Percentiles rank a stretch among this genome's conserved stretches.
phyloP scores from a whole-genome alignment of 2,888 invertebrate genomes.

The Drosophila flavopinicola region DNA sequence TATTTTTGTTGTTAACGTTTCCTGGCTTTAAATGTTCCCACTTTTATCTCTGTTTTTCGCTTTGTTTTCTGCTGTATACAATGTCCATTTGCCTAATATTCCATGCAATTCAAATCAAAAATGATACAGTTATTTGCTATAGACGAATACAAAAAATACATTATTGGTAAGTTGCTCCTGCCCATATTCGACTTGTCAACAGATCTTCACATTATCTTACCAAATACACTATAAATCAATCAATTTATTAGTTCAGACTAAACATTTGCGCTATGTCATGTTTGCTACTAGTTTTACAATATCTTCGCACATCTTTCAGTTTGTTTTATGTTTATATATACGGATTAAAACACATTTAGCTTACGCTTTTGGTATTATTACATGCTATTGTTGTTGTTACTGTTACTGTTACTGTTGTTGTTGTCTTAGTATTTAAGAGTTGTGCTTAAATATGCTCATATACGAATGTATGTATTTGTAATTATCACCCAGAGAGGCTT shows the following conservation, averaged over 20 bases:
- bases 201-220: slow-evolving; percentile 13
- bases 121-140: slow-evolving; percentile 33
- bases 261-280: slow-evolving; percentile 32
- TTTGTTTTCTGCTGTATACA: slow-evolving; percentile 29
- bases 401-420: slow-evolving; percentile 16
- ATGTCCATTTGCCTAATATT: slow-evolving; percentile 15
- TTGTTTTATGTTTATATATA: slow-evolving; percentile 1
- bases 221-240: slow-evolving; percentile 24
- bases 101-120: slow-evolving; percentile 14
- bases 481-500: slow-evolving; percentile 57
- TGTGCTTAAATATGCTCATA: slow-evolving; percentile 18
- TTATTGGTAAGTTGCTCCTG: slow-evolving; percentile 7
- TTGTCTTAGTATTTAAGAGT: slow-evolving; percentile 23
- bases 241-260: slow-evolving; percentile 30
- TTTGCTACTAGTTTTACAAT: slow-evolving; percentile 18
- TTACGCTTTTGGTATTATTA: slow-evolving; percentile 3
- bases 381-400: slow-evolving; percentile 12
- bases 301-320: slow-evolving; percentile 2
- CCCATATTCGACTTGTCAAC: slow-evolving; percentile 8
- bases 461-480: slow-evolving; percentile 33
- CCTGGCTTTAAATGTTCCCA: slow-evolving; percentile 58
- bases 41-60: slow-evolving; percentile 33
- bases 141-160: slow-evolving; percentile 55
- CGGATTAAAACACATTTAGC: slow-evolving; percentile 23
- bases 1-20: slow-evolving; percentile 66